These are phyloP conservation scores for Mycetomoellerius zeteki DNA, from an alignment of 1,140 invertebrate species.

Conservation along the genomic window DNA sequence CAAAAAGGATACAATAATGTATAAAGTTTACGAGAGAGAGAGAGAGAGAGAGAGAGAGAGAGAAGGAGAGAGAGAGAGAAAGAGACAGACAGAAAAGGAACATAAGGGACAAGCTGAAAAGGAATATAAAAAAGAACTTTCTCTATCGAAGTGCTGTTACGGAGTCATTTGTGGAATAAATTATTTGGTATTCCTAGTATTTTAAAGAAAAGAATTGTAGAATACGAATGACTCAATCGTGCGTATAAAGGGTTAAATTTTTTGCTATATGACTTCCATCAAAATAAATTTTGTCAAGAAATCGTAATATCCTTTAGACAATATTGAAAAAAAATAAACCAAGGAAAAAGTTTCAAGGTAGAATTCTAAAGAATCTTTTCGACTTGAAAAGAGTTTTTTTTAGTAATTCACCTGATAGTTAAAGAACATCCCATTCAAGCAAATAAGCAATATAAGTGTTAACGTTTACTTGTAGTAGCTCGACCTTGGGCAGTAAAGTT, in stretches of 20 bases:
- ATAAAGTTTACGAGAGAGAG: neutral
- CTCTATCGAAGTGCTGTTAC: neutral
- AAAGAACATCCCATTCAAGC: neutral
- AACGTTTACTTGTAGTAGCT: neutral
- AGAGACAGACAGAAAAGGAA: neutral
- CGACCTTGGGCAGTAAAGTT: neutral
- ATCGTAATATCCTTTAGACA: neutral
- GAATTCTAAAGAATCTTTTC: neutral
- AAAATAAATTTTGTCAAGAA: neutral
- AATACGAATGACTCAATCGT: no score
- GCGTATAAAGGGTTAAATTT: neutral
- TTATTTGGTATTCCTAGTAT: neutral
- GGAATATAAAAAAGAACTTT: neutral
- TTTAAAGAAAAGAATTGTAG: no score
- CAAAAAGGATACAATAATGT: no score
- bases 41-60: neutral
- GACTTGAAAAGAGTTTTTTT: neutral
- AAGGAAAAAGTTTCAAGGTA: neutral
- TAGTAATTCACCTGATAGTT: neutral
- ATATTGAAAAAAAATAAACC: neutral
- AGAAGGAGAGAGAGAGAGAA: neutral
- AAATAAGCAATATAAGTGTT: neutral
- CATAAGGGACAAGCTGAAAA: neutral
- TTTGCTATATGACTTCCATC: neutral
- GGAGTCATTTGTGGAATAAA: constrained; percentile 18